phyloP scores from a whole-genome alignment of 2,113 vertebrate genomes.

The Grantiella picta region DNA sequence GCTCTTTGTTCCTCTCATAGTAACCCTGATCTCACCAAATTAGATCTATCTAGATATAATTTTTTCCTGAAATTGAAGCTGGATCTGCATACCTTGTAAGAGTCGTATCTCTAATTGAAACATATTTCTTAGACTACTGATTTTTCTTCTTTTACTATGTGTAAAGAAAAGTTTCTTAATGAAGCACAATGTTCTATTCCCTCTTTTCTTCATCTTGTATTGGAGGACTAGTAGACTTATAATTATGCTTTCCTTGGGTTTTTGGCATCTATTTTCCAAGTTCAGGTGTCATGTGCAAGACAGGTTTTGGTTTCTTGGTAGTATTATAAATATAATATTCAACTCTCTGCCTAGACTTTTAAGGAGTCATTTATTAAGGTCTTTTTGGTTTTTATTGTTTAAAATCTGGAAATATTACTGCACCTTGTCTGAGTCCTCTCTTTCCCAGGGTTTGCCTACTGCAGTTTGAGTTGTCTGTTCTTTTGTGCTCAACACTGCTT shows the following conservation, averaged over 20 bases:
- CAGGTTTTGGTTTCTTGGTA: not conserved
- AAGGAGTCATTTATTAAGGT: not conserved
- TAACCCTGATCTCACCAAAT: not conserved
- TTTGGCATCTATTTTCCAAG: not conserved
- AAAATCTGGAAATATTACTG: not conserved
- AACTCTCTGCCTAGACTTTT: not conserved
- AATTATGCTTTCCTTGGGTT: not conserved
- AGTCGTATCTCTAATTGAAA: not conserved
- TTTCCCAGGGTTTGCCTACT: not conserved
- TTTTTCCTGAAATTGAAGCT: not conserved
- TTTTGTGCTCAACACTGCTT: rapidly evolving
- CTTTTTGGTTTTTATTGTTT: not conserved
- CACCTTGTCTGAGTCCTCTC: not conserved
- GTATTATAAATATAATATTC: not conserved
- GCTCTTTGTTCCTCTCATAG: not conserved
- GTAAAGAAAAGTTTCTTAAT: not conserved
- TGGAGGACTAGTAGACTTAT: not conserved
- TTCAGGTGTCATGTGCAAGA: not conserved
- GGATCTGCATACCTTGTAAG: not conserved
- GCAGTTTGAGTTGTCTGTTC: not conserved
- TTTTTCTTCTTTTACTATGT: not conserved
- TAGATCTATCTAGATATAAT: not conserved
- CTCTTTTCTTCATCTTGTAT: not conserved
- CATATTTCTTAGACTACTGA: not conserved
- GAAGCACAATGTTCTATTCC: not conserved